Evolutionary conservation across 2,797 vertebrate species (phyloP).

Genomic region (Synanceia verrucosa): DNA sequence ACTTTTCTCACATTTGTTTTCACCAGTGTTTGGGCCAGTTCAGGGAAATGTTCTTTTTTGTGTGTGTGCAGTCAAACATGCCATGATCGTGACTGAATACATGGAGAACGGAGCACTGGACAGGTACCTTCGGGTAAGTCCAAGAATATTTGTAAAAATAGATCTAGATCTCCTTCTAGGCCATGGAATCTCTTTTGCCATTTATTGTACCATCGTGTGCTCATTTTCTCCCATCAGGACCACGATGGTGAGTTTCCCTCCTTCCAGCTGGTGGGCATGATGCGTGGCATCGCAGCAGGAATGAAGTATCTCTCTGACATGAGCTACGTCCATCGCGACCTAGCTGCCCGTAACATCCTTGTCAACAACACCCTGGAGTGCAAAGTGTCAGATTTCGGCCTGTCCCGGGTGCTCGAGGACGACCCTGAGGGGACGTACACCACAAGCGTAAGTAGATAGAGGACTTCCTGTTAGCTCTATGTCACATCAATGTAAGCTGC

Average conservation of each 20-base stretch:
- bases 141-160: not conserved
- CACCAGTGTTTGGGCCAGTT: not conserved
- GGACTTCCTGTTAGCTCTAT: not conserved
- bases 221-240: slow-evolving; percentile 67
- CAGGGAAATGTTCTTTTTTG: not conserved
- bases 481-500: not conserved
- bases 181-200: not conserved
- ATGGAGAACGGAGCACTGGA: slow-evolving; percentile 98
- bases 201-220: not conserved
- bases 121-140: slow-evolving; percentile 90
- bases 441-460: slow-evolving; percentile 89
- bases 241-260: slow-evolving; percentile 91
- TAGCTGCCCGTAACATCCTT: slow-evolving; percentile 96
- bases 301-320: slow-evolving; percentile 99
- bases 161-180: not conserved
- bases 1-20: not conserved
- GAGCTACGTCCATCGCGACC: slow-evolving; percentile 96
- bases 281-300: slow-evolving; percentile 91
- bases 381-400: slow-evolving; percentile 96
- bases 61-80: slow-evolving; percentile 88
- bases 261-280: slow-evolving; percentile 95
- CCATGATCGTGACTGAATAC: slow-evolving; percentile 97
- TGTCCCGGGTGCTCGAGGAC: slow-evolving; percentile 94
- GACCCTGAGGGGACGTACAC: slow-evolving; percentile 97
- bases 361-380: slow-evolving; percentile 95